Base-by-base conservation (phyloP, 2,113 vertebrate genomes). In the Aviceda subcristata region DNA sequence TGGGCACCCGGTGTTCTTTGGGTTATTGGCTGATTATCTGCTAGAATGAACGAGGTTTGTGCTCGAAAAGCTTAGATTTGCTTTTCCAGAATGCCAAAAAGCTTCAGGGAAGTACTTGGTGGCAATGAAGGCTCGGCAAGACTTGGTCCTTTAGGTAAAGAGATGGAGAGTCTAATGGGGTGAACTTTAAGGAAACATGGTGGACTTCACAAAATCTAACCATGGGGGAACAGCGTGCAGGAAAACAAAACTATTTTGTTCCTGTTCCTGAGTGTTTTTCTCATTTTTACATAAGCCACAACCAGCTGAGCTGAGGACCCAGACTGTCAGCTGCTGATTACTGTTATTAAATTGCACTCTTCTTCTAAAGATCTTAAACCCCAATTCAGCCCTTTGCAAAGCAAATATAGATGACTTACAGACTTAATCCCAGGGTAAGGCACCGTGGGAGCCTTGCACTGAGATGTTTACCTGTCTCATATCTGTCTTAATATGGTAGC, bases 221-320 rank as follows among this genome's bases (percentile, higher is more conserved):
- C 23, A 5, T 0, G 14, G 38, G 50, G 46, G 12, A 64, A 13
- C 1, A 1, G 30, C 0, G 4, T 14, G 34, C 64, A 22, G 51
- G 51, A 36, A 38, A 64, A 34, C 38, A 17, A 34, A 85, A 16
- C 38, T 21, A 9, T 24, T 56, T 29, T 57, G 6, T 19, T 66
- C 36, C 72, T 53, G 16, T 20, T 80, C 32, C 68, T 29, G 46
- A 39, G 59, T 4, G 39, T 6, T 87, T 86, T 77, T 23, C 46
- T 62, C 38, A 19, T 14, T 15, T 63, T 73, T 34, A 55, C n/a
- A 30, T 79, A 53, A 80, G 9, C 55, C 84, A 62, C 68, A 69
- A 15, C 38, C 17, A 50, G 32, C 76, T 77, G 79, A 86, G 86
- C 46, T 34, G 51, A 86, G 59, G 69, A 24, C 71, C 71, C 15